Conservation (phyloP, 2,888 invertebrate genomes). For the Helleia helle region DNA sequence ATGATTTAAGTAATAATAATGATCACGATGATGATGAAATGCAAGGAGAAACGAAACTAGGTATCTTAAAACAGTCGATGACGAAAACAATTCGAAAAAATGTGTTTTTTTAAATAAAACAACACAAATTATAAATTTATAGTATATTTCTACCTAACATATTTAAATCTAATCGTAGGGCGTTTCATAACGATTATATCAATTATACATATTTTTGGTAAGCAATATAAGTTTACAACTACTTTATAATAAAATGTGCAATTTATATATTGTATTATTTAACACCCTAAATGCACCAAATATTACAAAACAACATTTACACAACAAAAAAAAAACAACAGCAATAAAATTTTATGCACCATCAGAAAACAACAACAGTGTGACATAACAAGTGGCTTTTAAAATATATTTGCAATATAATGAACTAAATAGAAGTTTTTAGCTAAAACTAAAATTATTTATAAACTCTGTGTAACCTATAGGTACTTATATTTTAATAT, state of each 20-base stretch:
- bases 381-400: not conserved
- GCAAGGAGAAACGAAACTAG: too few species aligned
- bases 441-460: too few species aligned
- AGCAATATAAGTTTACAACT: constrained; percentile 11
- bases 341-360: constrained; percentile 1
- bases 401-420: too few species aligned
- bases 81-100: too few species aligned
- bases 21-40: too few species aligned
- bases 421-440: too few species aligned
- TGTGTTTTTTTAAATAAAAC: too few species aligned
- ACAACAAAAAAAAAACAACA: not conserved
- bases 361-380: not conserved
- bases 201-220: constrained; percentile 21
- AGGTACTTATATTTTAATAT: not conserved
- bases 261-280: constrained; percentile 6
- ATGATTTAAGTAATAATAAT: too few species aligned
- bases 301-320: not conserved
- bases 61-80: too few species aligned
- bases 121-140: too few species aligned
- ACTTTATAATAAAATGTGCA: not conserved
- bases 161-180: constrained; percentile 34
- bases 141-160: constrained; percentile 23
- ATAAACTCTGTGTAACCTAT: too few species aligned
- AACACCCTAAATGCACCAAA: constrained; percentile 2
- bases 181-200: constrained; percentile 19